phyloP scores from a whole-genome alignment of 2,888 invertebrate species.

The Harmothoe impar region DNA sequence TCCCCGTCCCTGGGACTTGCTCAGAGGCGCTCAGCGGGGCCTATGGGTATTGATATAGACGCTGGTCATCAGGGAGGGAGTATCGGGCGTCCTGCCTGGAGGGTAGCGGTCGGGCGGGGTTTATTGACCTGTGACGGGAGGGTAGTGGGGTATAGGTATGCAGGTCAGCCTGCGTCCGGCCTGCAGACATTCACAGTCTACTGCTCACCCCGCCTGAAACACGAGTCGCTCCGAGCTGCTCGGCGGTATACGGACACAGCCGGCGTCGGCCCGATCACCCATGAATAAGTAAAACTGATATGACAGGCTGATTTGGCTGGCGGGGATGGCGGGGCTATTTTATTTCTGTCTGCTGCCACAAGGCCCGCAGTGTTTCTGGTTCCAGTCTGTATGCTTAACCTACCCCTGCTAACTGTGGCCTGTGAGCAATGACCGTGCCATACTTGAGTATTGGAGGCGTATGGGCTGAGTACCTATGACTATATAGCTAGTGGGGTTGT shows the following conservation, averaged over 20 bases:
- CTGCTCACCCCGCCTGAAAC: conserved; percentile 27
- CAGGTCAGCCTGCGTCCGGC: not conserved
- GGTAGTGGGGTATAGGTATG: conserved; percentile 13
- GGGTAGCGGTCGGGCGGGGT: not conserved
- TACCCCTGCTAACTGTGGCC: too few species aligned
- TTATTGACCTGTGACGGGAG: conserved; percentile 32
- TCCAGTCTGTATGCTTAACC: not conserved
- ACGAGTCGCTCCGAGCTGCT: conserved; percentile 37
- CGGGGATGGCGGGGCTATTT: not conserved
- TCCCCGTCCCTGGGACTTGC: not conserved
- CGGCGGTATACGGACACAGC: not conserved
- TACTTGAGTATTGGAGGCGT: too few species aligned
- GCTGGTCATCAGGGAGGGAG: conserved; percentile 16
- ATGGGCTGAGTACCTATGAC: too few species aligned
- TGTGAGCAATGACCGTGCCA: too few species aligned
- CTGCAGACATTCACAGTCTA: conserved; percentile 51
- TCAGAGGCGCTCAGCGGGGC: conserved; percentile 11
- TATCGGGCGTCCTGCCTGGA: not conserved
- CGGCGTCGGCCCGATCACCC: conserved; percentile 42
- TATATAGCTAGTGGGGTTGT: not conserved
- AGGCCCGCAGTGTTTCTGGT: not conserved
- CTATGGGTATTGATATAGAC: conserved; percentile 53
- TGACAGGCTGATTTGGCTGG: conserved; percentile 44
- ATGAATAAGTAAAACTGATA: conserved; percentile 56
- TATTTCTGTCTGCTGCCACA: conserved; percentile 30